Conservation (phyloP, 2,113 vertebrate species). For the Menidia beryllina region DNA sequence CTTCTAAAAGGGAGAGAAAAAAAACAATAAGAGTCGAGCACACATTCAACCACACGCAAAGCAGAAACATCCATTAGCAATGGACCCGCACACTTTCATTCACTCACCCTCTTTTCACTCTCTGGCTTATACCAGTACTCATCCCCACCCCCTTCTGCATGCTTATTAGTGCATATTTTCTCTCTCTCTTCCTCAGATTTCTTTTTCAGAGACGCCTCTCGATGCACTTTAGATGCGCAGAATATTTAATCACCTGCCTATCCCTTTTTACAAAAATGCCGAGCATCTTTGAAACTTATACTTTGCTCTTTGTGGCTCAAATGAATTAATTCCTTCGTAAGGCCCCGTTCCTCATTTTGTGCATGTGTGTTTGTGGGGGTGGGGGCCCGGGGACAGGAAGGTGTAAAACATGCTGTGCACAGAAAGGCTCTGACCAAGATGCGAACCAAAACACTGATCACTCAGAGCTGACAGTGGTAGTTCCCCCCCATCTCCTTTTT, state of each 20-base stretch:
- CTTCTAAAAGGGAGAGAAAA: conserved; percentile 40
- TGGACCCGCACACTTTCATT: conserved; percentile 37
- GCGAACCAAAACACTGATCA: too few species aligned
- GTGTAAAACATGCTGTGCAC: too few species aligned
- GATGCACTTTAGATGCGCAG: neutral
- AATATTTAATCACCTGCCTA: neutral
- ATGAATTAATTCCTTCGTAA: too few species aligned
- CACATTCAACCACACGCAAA: conserved; percentile 60
- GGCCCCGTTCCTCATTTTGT: too few species aligned
- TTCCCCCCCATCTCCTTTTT: too few species aligned
- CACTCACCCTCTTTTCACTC: conserved; percentile 14
- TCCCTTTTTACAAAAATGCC: neutral
- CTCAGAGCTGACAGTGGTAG: too few species aligned
- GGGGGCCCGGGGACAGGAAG: too few species aligned
- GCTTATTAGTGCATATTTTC: conserved; percentile 31
- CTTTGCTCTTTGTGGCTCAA: neutral
- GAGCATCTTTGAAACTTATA: neutral
- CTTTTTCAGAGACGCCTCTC: neutral
- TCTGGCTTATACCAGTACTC: conserved; percentile 22
- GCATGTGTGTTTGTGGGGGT: too few species aligned
- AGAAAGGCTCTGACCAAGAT: too few species aligned
- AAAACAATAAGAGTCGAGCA: conserved; percentile 48
- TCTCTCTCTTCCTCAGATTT: conserved; percentile 10
- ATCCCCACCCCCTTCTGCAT: conserved; percentile 9
- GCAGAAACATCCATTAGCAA: conserved; percentile 72